Evolutionary conservation across 2,797 vertebrate species (phyloP), one percentile per base, ranked within the genome.

Genomic region (Enteromius fasciolatus): DNA sequence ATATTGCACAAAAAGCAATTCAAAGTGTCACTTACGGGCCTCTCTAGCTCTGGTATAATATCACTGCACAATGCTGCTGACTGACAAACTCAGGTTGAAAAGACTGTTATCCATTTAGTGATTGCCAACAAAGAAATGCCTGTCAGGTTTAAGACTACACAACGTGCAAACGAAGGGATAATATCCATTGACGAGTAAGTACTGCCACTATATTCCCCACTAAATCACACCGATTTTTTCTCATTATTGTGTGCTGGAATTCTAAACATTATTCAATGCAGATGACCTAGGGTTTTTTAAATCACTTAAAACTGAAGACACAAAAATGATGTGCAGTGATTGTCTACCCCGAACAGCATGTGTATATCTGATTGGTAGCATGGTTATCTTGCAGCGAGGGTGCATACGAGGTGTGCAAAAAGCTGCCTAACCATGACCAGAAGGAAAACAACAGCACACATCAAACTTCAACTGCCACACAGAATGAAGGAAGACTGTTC

Each of bases 401-500:
- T 63, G 78, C 67, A 80, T 61, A 61, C 50, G 4, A 72, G 14
- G 50, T 76, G 63, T 76, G 81, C 64, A 69, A 76, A 82, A 50
- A 76, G 50, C 52, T 68, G 63, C 74, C 50, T 14, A 44, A 77
- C 66, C 74, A 77, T 11, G 72, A 82, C 17, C 72, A 67, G 50
- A 66, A 82, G 50, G 52, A 77, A 82, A 83, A 77, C 64, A 74
- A 66, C 59, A 46, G 44, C 81, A 83, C 81, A 77, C 50, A 83
- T 76, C 80, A 76, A 82, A 82, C 46, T 54, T 79, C 64, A 44
- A 70, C 66, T n/a, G 39, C 14, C 81, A 69, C 81, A 83, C 64
- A 77, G 74, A 69, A 83, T 70, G 64, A 83, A 83, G 81, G 81
- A 83, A 83, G 81, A 83, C 81, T 67, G 48, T 41, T 83, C 52